phyloP scores from a whole-genome alignment of 92 coral and sea anemone genomes.

The Muricea muricata region DNA sequence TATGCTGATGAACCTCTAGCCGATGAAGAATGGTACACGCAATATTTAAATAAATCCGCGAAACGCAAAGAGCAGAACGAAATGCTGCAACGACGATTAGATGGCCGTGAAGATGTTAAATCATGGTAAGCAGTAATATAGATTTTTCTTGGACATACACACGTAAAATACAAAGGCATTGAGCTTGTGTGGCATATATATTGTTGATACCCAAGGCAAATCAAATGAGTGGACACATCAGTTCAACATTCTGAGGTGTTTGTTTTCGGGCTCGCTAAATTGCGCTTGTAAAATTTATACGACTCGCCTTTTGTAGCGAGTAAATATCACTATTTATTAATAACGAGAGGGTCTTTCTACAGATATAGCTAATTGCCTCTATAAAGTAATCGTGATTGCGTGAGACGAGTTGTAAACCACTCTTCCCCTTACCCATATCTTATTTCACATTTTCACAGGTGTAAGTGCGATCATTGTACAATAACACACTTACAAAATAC shows the following conservation, averaged over 20 bases:
- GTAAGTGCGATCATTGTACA: slow-evolving; percentile 30
- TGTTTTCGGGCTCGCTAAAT: too few species aligned
- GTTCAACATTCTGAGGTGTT: too few species aligned
- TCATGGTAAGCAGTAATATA: slow-evolving; percentile 2
- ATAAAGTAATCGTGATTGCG: too few species aligned
- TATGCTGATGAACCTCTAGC: slow-evolving; percentile 54
- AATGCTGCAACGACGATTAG: neutral
- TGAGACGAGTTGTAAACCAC: neutral
- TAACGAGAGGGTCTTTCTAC: neutral
- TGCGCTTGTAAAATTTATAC: too few species aligned
- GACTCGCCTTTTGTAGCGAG: too few species aligned
- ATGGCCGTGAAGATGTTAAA: slow-evolving; percentile 10
- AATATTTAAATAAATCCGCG: slow-evolving; percentile 15
- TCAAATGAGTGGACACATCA: too few species aligned
- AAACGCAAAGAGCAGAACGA: slow-evolving; percentile 26
- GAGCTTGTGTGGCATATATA: too few species aligned
- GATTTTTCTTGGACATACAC: too few species aligned
- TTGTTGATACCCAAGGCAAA: too few species aligned
- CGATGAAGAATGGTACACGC: slow-evolving; percentile 40
- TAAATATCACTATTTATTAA: neutral
- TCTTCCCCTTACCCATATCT: neutral
- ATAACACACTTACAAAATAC: slow-evolving; percentile 27
- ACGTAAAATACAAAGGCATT: too few species aligned
- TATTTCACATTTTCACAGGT: slow-evolving; percentile 32
- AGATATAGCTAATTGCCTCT: neutral